These are phyloP conservation scores for Lanistes nyassanus DNA, from an alignment of 1,140 invertebrate species.

Conservation along the genomic window DNA sequence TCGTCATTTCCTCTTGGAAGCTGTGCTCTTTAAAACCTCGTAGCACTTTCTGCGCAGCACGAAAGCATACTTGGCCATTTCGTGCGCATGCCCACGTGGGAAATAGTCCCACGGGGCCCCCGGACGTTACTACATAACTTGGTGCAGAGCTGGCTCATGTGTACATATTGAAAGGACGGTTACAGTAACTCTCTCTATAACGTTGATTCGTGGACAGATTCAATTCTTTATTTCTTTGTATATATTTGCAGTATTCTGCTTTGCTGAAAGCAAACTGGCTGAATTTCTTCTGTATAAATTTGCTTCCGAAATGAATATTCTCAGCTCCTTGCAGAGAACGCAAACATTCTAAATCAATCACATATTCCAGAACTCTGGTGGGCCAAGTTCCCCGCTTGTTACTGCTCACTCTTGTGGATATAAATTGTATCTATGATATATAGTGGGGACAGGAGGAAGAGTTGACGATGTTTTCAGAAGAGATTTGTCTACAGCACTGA, in stretches of 20 bases:
- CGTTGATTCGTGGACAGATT: too few species aligned
- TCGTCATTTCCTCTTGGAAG: too few species aligned
- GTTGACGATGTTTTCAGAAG: neutral
- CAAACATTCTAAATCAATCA: conserved; percentile 14
- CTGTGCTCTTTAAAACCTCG: too few species aligned
- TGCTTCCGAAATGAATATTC: conserved; percentile 20
- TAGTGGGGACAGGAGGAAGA: neutral
- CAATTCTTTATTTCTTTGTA: conserved; percentile 18
- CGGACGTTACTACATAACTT: conserved; percentile 11
- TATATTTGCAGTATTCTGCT: conserved; percentile 26
- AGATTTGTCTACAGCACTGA: conserved; percentile 10
- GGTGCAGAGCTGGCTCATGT: conserved; percentile 16
- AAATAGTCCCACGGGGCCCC: conserved; percentile 24
- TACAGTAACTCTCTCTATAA: too few species aligned
- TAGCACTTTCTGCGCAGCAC: too few species aligned
- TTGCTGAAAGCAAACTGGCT: conserved; percentile 18
- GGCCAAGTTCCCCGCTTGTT: conserved; percentile 11
- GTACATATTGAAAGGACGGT: conserved; percentile 22
- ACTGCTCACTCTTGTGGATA: conserved; percentile 17
- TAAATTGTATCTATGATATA: conserved; percentile 13
- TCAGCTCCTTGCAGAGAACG: conserved; percentile 18
- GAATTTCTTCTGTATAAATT: conserved; percentile 27
- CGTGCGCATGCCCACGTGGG: conserved; percentile 18
- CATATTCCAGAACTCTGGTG: conserved; percentile 21
- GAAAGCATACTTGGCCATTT: conserved; percentile 15